Conservation (phyloP, 2,113 vertebrate genomes). For the Notarius lentiginosus region DNA sequence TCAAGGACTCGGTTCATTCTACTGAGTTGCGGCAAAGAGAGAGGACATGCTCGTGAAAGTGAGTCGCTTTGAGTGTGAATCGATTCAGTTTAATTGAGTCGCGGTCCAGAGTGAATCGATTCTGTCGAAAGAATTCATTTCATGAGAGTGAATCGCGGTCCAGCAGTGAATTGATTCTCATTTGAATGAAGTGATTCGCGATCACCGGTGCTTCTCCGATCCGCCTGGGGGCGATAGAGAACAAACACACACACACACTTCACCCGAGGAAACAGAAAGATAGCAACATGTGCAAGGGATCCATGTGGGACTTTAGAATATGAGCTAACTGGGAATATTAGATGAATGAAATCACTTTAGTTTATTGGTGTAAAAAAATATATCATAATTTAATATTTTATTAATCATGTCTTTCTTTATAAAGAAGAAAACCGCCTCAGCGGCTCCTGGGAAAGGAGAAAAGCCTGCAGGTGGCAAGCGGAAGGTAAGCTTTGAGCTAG, state of each 20-base stretch:
- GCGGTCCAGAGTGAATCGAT: not conserved
- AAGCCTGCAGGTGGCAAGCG: slow-evolving; percentile 56
- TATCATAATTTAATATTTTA: not conserved
- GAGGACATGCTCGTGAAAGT: too few relatives aligned
- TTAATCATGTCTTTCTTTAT: slow-evolving; percentile 74
- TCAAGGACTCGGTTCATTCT: not conserved
- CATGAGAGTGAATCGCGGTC: not conserved
- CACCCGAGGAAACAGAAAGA: not conserved
- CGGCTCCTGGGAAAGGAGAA: slow-evolving; percentile 56
- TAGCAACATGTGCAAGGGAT: slow-evolving; percentile 7
- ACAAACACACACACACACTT: not conserved
- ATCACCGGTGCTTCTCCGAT: not conserved
- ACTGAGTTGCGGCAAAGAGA: too few relatives aligned
- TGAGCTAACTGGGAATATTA: not conserved
- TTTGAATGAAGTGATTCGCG: not conserved
- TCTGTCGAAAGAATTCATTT: not conserved
- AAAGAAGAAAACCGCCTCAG: slow-evolving; percentile 62
- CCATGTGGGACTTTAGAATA: slow-evolving; percentile 25
- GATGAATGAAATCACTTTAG: not conserved
- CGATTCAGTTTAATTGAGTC: not conserved
- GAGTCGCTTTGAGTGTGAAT: not conserved
- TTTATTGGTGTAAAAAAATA: not conserved
- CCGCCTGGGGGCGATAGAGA: slow-evolving; percentile 1
- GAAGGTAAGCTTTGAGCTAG: slow-evolving; percentile 63
- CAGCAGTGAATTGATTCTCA: not conserved